These are phyloP conservation scores for Nasua narica DNA, from an alignment of 2,797 vertebrate species.

Conservation along the genomic window DNA sequence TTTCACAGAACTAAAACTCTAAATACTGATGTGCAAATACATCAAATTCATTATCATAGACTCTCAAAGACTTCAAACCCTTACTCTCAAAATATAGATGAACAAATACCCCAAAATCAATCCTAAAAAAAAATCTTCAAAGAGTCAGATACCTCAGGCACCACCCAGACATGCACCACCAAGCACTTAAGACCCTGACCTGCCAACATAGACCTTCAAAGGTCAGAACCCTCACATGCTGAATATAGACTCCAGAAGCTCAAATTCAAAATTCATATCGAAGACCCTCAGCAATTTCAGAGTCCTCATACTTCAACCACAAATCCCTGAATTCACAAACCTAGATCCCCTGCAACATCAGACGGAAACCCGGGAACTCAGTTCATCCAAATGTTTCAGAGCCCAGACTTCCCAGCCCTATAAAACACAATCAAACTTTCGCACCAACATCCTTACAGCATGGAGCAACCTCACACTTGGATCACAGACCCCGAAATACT, in stretches of 20 bases:
- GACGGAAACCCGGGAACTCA: neutral
- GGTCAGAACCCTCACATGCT: neutral
- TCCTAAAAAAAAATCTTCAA: neutral
- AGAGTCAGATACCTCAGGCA: neutral
- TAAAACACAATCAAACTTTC: neutral
- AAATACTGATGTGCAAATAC: neutral
- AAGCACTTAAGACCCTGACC: neutral
- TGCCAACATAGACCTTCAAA: neutral
- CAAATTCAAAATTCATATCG: neutral
- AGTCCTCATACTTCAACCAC: neutral
- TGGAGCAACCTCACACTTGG: neutral
- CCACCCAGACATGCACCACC: neutral
- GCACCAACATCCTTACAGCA: neutral
- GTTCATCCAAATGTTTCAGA: neutral
- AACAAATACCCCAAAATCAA: neutral
- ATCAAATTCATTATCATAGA: neutral
- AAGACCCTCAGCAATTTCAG: neutral
- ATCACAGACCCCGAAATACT: neutral
- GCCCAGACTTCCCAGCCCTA: neutral
- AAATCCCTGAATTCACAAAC: neutral
- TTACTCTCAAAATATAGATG: neutral
- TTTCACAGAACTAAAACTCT: neutral
- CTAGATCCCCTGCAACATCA: neutral
- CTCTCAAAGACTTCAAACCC: neutral
- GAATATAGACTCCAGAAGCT: neutral